phyloP scores from a whole-genome alignment of 2,797 vertebrate species.

The Acropternis orthonyx region DNA sequence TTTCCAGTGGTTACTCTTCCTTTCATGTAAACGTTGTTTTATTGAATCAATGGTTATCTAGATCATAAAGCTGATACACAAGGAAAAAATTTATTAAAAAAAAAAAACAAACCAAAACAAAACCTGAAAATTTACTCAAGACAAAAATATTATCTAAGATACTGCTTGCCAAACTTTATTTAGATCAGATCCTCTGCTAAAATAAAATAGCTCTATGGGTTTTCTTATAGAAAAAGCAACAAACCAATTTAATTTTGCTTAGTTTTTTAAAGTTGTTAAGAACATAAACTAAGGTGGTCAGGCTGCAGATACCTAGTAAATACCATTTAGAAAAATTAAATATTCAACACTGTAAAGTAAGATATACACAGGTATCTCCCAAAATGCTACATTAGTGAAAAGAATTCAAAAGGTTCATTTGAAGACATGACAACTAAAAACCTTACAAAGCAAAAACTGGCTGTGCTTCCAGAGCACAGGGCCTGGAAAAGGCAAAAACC shows the following conservation, averaged over 20 bases:
- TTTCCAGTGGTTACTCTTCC: not conserved
- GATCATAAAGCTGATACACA: not conserved
- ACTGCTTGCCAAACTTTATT: not conserved
- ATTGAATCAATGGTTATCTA: not conserved
- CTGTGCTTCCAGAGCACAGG: too few relatives aligned
- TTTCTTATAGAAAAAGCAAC: too few relatives aligned
- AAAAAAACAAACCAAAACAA: not conserved
- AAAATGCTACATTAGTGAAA: too few relatives aligned
- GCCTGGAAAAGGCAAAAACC: too few relatives aligned
- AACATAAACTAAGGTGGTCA: not conserved
- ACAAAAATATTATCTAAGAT: not conserved
- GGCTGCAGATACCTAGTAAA: not conserved
- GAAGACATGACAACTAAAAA: too few relatives aligned
- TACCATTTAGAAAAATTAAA: not conserved
- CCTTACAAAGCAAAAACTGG: too few relatives aligned
- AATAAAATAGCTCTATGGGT: not conserved
- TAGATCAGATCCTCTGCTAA: not conserved
- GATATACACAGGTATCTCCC: too few relatives aligned
- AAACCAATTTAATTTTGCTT: not conserved
- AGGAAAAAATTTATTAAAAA: not conserved
- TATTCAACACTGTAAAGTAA: not conserved
- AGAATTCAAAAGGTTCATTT: too few relatives aligned
- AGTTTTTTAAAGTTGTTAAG: not conserved
- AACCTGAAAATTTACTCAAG: not conserved
- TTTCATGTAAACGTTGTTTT: not conserved